Base-by-base conservation (phyloP, 1,140 invertebrate species). In the Adelges cooleyi region DNA sequence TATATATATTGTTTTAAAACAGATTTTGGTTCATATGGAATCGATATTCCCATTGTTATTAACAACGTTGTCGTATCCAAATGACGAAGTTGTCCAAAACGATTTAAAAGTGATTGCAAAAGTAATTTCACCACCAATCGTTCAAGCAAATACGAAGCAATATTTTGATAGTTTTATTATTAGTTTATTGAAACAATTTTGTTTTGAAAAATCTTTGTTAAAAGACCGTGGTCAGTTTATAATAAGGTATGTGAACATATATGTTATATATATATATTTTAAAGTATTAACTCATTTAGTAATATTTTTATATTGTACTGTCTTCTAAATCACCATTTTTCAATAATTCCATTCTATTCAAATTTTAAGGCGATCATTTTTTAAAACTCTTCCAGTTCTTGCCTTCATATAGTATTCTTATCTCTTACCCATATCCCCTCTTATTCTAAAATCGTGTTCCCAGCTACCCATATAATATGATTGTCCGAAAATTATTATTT, bases 211-310 rank as follows among this genome's bases (percentile, higher is more conserved):
- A 68, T 80, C 83, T 50, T 77, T 98, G n/a, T 76, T 98, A 52
- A 90, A 95, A 72, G 92, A 94, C 68, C 79, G 92, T 71, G 94
- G 94, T 15, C 86, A 91, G 65, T 94, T 97, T 71, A 97, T 99
- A 66, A 93, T 98, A 54, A 85, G 92, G 90, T 91, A 75, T 73
- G 15, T 68, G 33, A 20, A 66, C n/a, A 17, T 48, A n/a, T n/a
- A n/a, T n/a, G n/a, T n/a, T n/a, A n/a, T n/a, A n/a, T n/a, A n/a
- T n/a, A n/a, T n/a, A n/a, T n/a, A n/a, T n/a, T n/a, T n/a, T n/a
- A n/a, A n/a, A n/a, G n/a, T n/a, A n/a, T n/a, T n/a, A n/a, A n/a
- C n/a, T n/a, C n/a, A n/a, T n/a, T n/a, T n/a, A n/a, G n/a, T n/a
- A n/a, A n/a, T n/a, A n/a, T n/a, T n/a, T n/a, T n/a, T n/a, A n/a